Base-by-base conservation (phyloP, 1,140 invertebrate species). In the Ridgeia piscesae region DNA sequence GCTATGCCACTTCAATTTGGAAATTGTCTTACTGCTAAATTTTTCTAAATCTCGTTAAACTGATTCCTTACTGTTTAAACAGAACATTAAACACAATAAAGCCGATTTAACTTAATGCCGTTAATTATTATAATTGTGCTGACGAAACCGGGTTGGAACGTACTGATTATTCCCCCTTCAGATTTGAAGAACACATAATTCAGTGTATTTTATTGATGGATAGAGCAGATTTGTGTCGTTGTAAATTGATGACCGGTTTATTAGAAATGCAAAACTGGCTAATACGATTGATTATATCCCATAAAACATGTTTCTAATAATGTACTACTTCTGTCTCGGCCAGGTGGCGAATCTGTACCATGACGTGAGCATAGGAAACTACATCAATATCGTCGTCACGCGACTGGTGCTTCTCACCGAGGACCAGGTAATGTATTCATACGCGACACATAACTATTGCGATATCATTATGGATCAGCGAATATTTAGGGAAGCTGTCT, bases 361-460 rank as follows among this genome's bases (percentile, higher is more conserved):
- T 95, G 98, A 98, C 94, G 98, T 98, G 6, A 98, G 97, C 92
- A 98, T 99, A 93, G 98, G 98, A 34, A 98, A 98, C 96, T 97
- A 97, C 95, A 97, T 99, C 93, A 98, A 98, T 95, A 97, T 99
- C 88, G 97, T 98, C 17, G 97, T 99, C 33, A 98, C 98, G 8
- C 97, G 97, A 94, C 98, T 98, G 27, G 97, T 98, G 90, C 96
- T 98, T 2, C 96, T 98, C 91, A 95, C 96, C 33, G 97, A 98
- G 94, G 97, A 97, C 77, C 96, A 97, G 93, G 97, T 97, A 96
- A 94, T n/a, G 92, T 77, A 77, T 77, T 77, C 58, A 17, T 77
- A 77, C 27, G 27, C 58, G 27, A 27, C 2, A 77, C 58, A 77
- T n/a, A n/a, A n/a, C n/a, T n/a, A n/a, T n/a, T n/a, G n/a, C n/a